Conservation (phyloP, 2,888 invertebrate genomes). For the Ophioninae sp. region DNA sequence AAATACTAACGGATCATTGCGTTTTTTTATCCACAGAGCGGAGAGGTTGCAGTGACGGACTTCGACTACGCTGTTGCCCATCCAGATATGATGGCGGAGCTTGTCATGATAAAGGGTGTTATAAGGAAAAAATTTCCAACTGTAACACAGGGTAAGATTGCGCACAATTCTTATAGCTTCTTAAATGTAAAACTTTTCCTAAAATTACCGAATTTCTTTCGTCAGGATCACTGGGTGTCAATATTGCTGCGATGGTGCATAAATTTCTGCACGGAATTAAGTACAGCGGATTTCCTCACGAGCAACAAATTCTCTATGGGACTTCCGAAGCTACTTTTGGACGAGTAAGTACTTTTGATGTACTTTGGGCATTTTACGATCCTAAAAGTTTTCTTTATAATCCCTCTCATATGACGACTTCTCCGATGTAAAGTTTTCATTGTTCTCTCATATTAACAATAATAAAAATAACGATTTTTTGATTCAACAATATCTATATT, state of each 20-base stretch:
- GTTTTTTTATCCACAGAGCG: constrained; percentile 82
- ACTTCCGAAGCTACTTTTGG: constrained; percentile 86
- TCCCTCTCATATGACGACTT: too few relatives aligned
- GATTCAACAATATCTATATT: background rate
- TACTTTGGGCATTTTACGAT: background rate
- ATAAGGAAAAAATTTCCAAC: constrained; percentile 90
- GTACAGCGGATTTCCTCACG: constrained; percentile 86
- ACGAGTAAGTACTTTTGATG: constrained; percentile 81
- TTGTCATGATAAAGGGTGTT: constrained; percentile 89
- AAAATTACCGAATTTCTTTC: constrained; percentile 24
- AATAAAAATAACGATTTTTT: background rate
- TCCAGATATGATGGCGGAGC: constrained; percentile 89
- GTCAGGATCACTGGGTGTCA: constrained; percentile 86
- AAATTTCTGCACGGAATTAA: constrained; percentile 88
- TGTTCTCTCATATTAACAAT: background rate
- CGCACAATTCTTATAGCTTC: background rate
- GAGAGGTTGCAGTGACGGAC: constrained; percentile 86
- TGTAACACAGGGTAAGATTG: constrained; percentile 79
- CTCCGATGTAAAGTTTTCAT: too few relatives aligned
- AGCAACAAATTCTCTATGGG: constrained; percentile 88
- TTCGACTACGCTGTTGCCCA: constrained; percentile 90
- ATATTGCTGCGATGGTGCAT: constrained; percentile 85
- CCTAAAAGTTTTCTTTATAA: background rate
- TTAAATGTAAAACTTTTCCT: background rate
- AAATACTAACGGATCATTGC: background rate